These are phyloP conservation scores for Cynodonichthys magdalenae DNA, from an alignment of 2,797 vertebrate genomes.

Conservation along the genomic window DNA sequence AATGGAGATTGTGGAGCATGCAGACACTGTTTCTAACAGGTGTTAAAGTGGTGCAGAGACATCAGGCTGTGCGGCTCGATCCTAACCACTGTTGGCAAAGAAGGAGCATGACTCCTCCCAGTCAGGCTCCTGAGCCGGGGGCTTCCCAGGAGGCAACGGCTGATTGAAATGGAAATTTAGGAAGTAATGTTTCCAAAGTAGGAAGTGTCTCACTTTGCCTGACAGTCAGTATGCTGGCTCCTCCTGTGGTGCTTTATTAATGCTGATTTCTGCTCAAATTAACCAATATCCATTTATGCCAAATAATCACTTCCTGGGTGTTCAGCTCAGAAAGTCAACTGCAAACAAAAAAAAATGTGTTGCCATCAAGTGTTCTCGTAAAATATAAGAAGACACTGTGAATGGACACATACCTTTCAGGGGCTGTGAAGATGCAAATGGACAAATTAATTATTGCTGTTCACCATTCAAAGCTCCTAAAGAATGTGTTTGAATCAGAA, in stretches of 20 bases:
- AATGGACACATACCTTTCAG: not conserved
- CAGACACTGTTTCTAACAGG: constrained; percentile 54
- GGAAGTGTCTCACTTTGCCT: constrained; percentile 54
- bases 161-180: constrained; percentile 82
- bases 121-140: constrained; percentile 49
- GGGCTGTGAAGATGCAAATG: not conserved
- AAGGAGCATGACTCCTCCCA: constrained; percentile 71
- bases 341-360: not conserved
- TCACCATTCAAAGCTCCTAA: too few relatives aligned
- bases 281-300: constrained; percentile 53
- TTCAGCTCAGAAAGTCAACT: constrained; percentile 17
- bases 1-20: constrained; percentile 26
- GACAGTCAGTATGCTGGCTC: constrained; percentile 57
- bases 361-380: too few relatives aligned
- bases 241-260: constrained; percentile 53
- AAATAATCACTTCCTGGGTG: constrained; percentile 46
- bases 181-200: constrained; percentile 65
- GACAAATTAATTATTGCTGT: not conserved
- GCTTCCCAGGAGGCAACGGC: constrained; percentile 54
- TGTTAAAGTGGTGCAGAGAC: constrained; percentile 44
- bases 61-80: constrained; percentile 41
- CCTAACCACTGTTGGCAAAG: constrained; percentile 72
- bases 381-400: too few relatives aligned
- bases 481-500: not conserved
- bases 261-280: constrained; percentile 54